phyloP scores from a whole-genome alignment of 1,140 invertebrate species.

The Diachasmimorpha longicaudata region DNA sequence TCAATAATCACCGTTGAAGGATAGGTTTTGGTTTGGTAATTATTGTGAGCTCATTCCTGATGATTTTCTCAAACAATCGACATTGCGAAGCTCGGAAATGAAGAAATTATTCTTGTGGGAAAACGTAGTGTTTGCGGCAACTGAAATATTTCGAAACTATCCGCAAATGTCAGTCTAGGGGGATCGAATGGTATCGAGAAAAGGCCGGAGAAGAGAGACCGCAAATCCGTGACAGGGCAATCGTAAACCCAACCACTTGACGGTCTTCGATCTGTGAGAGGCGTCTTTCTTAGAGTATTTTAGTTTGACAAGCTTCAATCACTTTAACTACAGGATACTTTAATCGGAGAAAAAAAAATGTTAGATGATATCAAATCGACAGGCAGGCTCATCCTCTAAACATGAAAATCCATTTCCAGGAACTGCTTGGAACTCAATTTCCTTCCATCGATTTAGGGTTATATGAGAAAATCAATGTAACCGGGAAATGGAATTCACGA shows the following conservation, averaged over 20 bases:
- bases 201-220: background rate
- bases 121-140: background rate
- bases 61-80: background rate
- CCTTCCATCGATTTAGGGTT: too few relatives aligned
- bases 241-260: background rate
- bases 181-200: background rate
- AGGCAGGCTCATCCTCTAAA: background rate
- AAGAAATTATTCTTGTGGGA: background rate
- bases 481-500: too few relatives aligned
- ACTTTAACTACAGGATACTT: background rate
- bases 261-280: background rate
- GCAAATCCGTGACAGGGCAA: background rate
- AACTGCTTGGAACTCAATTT: too few relatives aligned
- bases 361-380: background rate
- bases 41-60: background rate
- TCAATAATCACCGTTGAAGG: too few relatives aligned
- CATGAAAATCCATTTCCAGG: background rate
- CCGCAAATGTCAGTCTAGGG: background rate
- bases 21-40: background rate
- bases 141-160: background rate
- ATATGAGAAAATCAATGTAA: too few relatives aligned
- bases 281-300: background rate
- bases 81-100: too few relatives aligned
- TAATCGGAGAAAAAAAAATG: background rate
- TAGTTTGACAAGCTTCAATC: background rate